phyloP scores from a whole-genome alignment of 23 tunicate genomes.

The Ascidia mentula region DNA sequence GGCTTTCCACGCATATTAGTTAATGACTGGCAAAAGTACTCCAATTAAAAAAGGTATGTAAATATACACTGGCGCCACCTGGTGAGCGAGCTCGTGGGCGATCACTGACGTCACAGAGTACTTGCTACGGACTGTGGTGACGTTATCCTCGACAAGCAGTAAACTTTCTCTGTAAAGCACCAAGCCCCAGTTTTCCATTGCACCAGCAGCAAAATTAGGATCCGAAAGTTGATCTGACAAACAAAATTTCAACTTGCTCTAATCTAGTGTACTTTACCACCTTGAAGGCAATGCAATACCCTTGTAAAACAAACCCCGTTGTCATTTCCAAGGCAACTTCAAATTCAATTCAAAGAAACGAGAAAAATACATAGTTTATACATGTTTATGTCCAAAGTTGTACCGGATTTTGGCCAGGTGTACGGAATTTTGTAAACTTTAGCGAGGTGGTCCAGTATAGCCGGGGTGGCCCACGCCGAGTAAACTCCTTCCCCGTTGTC shows the following conservation, averaged over 20 bases:
- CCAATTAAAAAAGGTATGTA: too few species aligned
- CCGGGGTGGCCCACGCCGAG: conserved; percentile 54
- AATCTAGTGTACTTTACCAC: too few species aligned
- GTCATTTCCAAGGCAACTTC: too few species aligned
- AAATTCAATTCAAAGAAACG: too few species aligned
- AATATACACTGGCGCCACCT: too few species aligned
- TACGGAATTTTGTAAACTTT: conserved; percentile 46
- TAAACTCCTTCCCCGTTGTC: conserved; percentile 51
- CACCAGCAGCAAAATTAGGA: conserved; percentile 90
- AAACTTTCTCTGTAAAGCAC: conserved; percentile 73
- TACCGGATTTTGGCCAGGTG: conserved; percentile 87
- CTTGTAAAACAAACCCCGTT: too few species aligned
- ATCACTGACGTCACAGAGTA: conserved; percentile 55
- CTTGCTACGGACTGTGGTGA: conserved; percentile 45
- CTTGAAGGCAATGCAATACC: too few species aligned
- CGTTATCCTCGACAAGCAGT: conserved; percentile 41
- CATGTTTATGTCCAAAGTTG: too few species aligned
- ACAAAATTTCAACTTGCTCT: too few species aligned
- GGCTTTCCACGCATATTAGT: too few species aligned
- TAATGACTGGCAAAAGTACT: too few species aligned
- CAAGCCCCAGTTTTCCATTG: conserved; percentile 98
- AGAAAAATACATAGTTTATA: too few species aligned
- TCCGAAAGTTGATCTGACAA: conserved; percentile 72
- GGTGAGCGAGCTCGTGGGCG: conserved; percentile 88
- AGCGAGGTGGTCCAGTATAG: conserved; percentile 41